Conservation (phyloP, 2,888 invertebrate genomes). For the Apamea sordens region DNA sequence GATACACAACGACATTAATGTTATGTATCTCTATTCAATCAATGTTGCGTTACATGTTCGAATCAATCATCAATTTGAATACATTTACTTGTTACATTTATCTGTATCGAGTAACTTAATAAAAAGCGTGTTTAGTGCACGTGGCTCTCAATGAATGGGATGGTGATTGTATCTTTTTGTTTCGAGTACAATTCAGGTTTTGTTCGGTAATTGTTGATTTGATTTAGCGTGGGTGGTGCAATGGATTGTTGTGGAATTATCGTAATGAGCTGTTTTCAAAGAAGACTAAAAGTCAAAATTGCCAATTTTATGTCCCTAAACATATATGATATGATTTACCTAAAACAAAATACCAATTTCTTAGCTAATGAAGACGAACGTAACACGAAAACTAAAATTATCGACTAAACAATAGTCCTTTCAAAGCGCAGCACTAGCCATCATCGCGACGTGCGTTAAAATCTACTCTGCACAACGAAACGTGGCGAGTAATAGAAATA, state of each 20-base stretch:
- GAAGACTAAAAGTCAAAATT: background rate
- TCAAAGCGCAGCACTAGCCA: slow-evolving; percentile 31
- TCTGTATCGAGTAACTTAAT: slow-evolving; percentile 78
- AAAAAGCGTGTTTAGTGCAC: slow-evolving; percentile 65
- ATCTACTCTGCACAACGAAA: slow-evolving; percentile 43
- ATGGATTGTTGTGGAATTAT: slow-evolving; percentile 18
- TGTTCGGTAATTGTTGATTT: slow-evolving; percentile 30
- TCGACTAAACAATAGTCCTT: slow-evolving; percentile 48
- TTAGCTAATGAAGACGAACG: background rate
- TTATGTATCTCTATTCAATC: slow-evolving; percentile 90
- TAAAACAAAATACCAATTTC: background rate
- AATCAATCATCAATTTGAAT: slow-evolving; percentile 90
- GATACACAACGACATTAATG: slow-evolving; percentile 83
- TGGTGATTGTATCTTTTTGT: slow-evolving; percentile 64
- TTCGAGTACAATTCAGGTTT: slow-evolving; percentile 53
- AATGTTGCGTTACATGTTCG: slow-evolving; percentile 82
- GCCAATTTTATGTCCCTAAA: background rate
- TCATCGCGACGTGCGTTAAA: slow-evolving; percentile 39
- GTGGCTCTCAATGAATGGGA: slow-evolving; percentile 79
- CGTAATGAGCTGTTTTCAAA: background rate
- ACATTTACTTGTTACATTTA: slow-evolving; percentile 78
- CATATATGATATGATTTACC: background rate
- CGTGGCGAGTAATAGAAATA: slow-evolving; percentile 62
- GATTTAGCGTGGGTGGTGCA: slow-evolving; percentile 28
- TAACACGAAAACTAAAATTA: slow-evolving; percentile 44